These are phyloP conservation scores for Propithecus coquereli DNA, from an alignment of 2,113 vertebrate genomes.

Conservation along the genomic window DNA sequence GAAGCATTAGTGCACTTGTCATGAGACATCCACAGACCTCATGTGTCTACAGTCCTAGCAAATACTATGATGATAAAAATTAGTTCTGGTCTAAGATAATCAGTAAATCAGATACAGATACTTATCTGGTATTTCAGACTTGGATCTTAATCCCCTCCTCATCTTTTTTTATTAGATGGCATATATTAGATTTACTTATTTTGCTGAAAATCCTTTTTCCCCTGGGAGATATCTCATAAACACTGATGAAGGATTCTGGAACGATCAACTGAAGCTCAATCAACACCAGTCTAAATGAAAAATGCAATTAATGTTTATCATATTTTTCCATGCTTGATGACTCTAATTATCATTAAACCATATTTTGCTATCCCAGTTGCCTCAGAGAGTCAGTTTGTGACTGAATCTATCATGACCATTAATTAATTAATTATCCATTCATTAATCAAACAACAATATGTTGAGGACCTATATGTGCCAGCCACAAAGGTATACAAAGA, in stretches of 20 bases:
- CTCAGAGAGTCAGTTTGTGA: neutral
- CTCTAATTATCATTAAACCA: conserved; percentile 34
- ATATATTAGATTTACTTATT: conserved; percentile 56
- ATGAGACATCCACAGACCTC: conserved; percentile 53
- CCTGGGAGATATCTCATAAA: conserved; percentile 1
- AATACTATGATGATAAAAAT: conserved; percentile 63
- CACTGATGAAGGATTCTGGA: conserved; percentile 39
- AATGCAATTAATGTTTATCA: conserved; percentile 43
- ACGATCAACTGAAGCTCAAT: conserved; percentile 41
- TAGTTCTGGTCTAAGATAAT: conserved; percentile 50
- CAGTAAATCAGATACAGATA: conserved; percentile 69
- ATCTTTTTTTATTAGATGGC: conserved; percentile 68
- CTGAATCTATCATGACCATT: neutral
- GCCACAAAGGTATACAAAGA: neutral
- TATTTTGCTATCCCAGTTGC: neutral
- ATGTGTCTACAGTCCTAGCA: conserved; percentile 62
- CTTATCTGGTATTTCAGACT: conserved; percentile 58
- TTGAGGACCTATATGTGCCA: neutral
- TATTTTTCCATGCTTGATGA: conserved; percentile 46
- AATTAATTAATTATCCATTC: neutral
- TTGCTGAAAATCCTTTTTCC: conserved; percentile 39
- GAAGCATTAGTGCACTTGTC: conserved; percentile 46
- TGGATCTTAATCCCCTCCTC: conserved; percentile 57
- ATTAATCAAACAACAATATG: neutral
- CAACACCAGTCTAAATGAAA: conserved; percentile 40